Evolutionary conservation across 2,888 invertebrate species (phyloP).

Genomic region (Scaptomyza polygonia): DNA sequence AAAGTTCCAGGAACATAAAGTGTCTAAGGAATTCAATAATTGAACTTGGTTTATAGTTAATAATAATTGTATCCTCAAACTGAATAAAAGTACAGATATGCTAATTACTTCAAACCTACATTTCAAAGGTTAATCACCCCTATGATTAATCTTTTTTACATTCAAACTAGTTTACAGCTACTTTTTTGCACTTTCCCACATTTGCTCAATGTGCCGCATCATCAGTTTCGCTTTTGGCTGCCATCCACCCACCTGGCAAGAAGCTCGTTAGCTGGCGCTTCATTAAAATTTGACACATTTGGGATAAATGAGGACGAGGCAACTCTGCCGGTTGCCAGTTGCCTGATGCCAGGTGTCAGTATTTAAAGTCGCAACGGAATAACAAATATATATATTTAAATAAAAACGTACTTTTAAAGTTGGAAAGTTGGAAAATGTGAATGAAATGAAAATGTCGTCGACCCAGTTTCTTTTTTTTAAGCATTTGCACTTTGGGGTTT

Average conservation of each 20-base stretch:
- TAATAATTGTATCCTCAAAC: slow-evolving; percentile 7
- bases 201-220: slow-evolving; percentile 31
- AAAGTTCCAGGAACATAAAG: not conserved
- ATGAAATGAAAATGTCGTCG: slow-evolving; percentile 37
- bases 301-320: slow-evolving; percentile 29
- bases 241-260: slow-evolving; percentile 15
- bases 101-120: not conserved
- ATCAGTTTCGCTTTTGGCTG: slow-evolving; percentile 41
- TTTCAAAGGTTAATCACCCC: not conserved
- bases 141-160: slow-evolving; percentile 12
- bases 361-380: slow-evolving; percentile 39
- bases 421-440: slow-evolving; percentile 29
- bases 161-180: slow-evolving; percentile 10
- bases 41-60: no score
- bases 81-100: no score
- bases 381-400: not conserved
- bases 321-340: not conserved
- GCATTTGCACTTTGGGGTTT: slow-evolving; percentile 48
- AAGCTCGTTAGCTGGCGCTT: slow-evolving; percentile 72
- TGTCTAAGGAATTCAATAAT: no score
- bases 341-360: not conserved
- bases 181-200: not conserved
- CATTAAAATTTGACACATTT: slow-evolving; percentile 75
- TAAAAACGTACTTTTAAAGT: slow-evolving; percentile 25
- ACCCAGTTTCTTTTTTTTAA: slow-evolving; percentile 65